These are phyloP conservation scores for Acropternis orthonyx DNA, from an alignment of 2,797 vertebrate genomes.

Conservation along the genomic window DNA sequence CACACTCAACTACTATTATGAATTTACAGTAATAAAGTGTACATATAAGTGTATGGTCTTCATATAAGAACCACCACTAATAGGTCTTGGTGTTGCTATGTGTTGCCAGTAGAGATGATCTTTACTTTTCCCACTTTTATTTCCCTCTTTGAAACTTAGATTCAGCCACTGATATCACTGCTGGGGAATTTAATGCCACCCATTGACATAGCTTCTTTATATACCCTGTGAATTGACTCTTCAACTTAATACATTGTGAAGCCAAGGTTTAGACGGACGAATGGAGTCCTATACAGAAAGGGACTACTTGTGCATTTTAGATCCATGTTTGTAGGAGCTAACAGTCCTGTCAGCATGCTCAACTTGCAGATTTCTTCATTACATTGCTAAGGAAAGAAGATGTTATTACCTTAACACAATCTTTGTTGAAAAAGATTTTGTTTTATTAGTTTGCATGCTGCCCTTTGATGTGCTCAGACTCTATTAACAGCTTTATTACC, in stretches of 20 bases:
- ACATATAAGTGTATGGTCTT: background rate
- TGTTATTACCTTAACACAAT: background rate
- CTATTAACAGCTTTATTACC: constrained; percentile 24
- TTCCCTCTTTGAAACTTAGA: background rate
- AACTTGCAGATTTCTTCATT: background rate
- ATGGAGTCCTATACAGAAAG: background rate
- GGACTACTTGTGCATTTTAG: background rate
- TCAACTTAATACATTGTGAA: background rate
- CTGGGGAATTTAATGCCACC: background rate
- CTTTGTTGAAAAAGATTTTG: background rate
- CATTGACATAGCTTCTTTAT: background rate
- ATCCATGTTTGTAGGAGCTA: background rate
- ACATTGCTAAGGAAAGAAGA: background rate
- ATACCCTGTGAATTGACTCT: background rate
- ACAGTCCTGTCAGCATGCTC: background rate
- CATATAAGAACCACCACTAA: background rate
- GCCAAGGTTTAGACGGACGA: background rate
- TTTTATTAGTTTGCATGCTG: background rate
- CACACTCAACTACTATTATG: accelerated
- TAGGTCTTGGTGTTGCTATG: background rate
- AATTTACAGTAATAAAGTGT: background rate
- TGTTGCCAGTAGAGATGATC: background rate
- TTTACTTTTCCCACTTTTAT: background rate
- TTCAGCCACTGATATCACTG: background rate
- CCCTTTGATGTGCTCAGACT: background rate